Percentiles rank a stretch among this genome's conserved stretches.
Conservation (phyloP, 2,888 invertebrate species). For the Tanaodytes sp. region DNA sequence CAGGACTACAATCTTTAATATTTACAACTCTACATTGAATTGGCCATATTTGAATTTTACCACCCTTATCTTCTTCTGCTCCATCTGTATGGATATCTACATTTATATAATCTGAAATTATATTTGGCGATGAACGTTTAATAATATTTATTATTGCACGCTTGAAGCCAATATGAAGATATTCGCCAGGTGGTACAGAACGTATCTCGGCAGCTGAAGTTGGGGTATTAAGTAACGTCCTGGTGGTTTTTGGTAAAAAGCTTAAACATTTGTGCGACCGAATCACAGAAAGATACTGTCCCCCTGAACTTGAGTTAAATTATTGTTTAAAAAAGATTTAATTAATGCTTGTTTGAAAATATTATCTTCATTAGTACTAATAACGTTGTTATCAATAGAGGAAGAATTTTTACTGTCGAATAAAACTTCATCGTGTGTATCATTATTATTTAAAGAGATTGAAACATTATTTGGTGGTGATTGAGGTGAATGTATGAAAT, state of each 20-base stretch:
- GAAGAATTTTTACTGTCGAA: too few species aligned
- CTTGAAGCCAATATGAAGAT: slow-evolving; percentile 40
- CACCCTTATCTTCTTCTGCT: background rate
- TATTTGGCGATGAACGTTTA: background rate
- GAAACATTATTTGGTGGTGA: too few species aligned
- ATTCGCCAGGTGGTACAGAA: slow-evolving; percentile 33
- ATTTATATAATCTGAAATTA: slow-evolving; percentile 1
- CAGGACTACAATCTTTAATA: background rate
- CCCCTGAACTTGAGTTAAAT: too few species aligned
- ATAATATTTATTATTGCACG: slow-evolving; percentile 2
- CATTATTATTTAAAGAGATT: too few species aligned
- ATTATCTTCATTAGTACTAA: too few species aligned
- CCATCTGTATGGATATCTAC: slow-evolving; percentile 20
- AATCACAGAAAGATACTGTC: too few species aligned
- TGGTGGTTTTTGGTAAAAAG: slow-evolving; percentile 29
- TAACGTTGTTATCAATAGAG: too few species aligned
- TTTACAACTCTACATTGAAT: slow-evolving; percentile 19
- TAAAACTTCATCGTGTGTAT: too few species aligned
- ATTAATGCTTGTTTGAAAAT: too few species aligned
- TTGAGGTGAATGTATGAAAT: too few species aligned
- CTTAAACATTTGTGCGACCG: slow-evolving; percentile 26
- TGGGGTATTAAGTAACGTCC: slow-evolving; percentile 36
- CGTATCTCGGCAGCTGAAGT: slow-evolving; percentile 5
- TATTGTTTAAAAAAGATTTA: too few species aligned
- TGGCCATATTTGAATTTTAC: slow-evolving; percentile 17